Evolutionary conservation across 2,797 vertebrate species (phyloP), one percentile per base, ranked within the genome.

Genomic region (Pantherophis alleghaniensis): DNA sequence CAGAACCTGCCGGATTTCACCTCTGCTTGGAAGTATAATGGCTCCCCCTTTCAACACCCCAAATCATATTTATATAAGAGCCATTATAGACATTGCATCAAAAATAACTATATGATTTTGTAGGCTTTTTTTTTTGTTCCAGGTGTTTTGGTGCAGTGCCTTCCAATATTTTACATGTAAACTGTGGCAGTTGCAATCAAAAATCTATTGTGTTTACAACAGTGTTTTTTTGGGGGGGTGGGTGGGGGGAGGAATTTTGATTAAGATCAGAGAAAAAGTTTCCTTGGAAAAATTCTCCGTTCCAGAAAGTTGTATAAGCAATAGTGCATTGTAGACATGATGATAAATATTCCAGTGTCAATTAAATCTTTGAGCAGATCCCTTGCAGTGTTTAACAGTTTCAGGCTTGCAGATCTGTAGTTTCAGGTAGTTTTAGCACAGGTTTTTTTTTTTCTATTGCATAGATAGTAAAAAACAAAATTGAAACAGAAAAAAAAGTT

Each of bases 391-490:
- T 83, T 83, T 37, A 47, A 24, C 20, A 24, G 37, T 5, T 83
- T 24, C 37, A 42, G 37, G 74, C 20, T 47, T 83, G 20, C 37
- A 83, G 37, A 83, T 47, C 37, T 83, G 74, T 47, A 24, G 42
- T 83, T 47, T 47, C 37, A 83, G 74, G 20, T 37, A 47, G 37
- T 83, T 83, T 83, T 47, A 83, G 74, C 37, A 47, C 3, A 37
- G 2, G 2, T 7, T 22, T 22, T 24, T 42, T 42, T 20, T 10
- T 0, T 2, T 0, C 2, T 22, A 47, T 24, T 47, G 37, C 20
- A 83, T 47, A 22, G 37, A 47, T 22, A 83, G 37, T 83, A 24
- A 47, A 79, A 37, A 24, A 42, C 42, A 22, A 24, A 42, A 42
- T 5, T n/a, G 37, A 47, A 83, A 9, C 74, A 83, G 61, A 24